Evolutionary conservation across 1,140 invertebrate species (phyloP).

Genomic region (Homalodisca vitripennis): DNA sequence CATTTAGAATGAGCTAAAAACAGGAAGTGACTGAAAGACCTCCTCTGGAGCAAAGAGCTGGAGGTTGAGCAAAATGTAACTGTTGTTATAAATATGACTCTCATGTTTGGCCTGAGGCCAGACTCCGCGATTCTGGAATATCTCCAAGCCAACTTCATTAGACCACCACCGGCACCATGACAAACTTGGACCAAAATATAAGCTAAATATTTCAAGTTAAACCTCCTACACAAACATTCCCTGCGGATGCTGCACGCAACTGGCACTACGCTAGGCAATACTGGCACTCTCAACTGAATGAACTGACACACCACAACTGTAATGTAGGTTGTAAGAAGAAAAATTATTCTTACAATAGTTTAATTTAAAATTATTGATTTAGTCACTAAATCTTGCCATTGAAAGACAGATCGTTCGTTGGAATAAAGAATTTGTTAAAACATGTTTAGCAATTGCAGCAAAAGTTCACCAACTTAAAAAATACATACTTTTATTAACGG

Average conservation of each 20-base stretch:
- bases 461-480: too few species aligned
- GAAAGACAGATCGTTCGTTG: too few species aligned
- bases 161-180: not conserved
- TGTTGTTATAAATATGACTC: conserved; percentile 27
- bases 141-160: conserved; percentile 23
- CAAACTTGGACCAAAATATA: conserved; percentile 23
- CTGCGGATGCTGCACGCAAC: too few species aligned
- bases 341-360: too few species aligned
- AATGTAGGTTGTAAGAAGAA: too few species aligned
- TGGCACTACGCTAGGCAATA: not conserved
- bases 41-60: conserved; percentile 9
- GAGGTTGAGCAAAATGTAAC: conserved; percentile 5
- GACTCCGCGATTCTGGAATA: not conserved
- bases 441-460: too few species aligned
- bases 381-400: too few species aligned
- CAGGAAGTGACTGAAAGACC: too few species aligned
- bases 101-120: conserved; percentile 4
- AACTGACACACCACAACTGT: not conserved
- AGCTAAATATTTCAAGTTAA: conserved; percentile 17
- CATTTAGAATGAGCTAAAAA: too few species aligned
- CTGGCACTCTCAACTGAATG: not conserved
- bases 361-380: too few species aligned
- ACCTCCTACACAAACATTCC: not conserved
- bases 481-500: too few species aligned
- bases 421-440: too few species aligned